Evolutionary conservation across 1,140 invertebrate genomes (phyloP).

Genomic region (Mizuhopecten yessoensis): DNA sequence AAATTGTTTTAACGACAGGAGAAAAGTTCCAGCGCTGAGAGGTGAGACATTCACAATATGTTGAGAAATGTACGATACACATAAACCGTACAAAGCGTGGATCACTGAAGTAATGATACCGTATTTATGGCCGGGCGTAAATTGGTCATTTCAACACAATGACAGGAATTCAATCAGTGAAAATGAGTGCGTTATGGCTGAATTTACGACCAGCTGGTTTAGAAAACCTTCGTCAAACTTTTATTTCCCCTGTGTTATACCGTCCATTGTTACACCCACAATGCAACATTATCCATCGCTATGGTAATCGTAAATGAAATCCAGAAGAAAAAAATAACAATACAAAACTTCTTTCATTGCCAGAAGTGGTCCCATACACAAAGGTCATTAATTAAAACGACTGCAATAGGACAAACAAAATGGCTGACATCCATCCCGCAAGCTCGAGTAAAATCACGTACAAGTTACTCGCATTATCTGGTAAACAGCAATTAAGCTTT

Average conservation of each 20-base stretch:
- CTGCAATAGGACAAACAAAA: background rate
- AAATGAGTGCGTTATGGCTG: background rate
- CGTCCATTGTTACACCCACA: conserved; percentile 18
- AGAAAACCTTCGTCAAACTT: background rate
- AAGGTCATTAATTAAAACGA: background rate
- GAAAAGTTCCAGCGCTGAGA: background rate
- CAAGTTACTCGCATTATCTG: background rate
- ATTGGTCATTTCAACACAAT: background rate
- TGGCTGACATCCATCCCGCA: background rate
- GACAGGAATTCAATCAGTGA: background rate
- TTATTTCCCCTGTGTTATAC: background rate
- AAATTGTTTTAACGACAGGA: background rate
- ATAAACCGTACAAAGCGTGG: conserved; percentile 26
- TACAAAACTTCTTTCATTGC: background rate
- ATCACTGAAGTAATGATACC: background rate
- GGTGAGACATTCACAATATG: conserved; percentile 19
- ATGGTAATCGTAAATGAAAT: background rate
- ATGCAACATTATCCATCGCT: conserved; percentile 7
- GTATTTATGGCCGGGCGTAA: conserved; percentile 2
- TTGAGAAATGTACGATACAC: conserved; percentile 12
- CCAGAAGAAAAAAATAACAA: background rate
- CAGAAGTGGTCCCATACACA: background rate
- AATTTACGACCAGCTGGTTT: conserved; percentile 16
- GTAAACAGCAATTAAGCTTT: background rate
- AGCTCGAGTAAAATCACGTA: background rate